Base-by-base conservation (phyloP, 1,140 invertebrate species). In the Diachasma alloeum region DNA sequence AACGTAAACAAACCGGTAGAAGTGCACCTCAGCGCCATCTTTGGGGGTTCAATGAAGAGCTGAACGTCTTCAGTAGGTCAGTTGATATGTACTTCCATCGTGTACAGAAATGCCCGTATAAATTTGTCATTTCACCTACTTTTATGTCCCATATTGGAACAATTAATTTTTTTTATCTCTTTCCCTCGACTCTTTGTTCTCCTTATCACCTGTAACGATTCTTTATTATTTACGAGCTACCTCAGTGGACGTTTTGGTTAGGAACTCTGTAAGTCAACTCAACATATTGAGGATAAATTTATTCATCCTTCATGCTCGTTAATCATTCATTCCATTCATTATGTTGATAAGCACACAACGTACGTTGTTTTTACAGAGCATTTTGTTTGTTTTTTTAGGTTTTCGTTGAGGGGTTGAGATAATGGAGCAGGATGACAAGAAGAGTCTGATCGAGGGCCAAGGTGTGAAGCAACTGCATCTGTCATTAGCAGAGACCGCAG, bases 381-480 rank as follows among this genome's bases (percentile, higher is more conserved):
- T 10, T 63, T 63, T 24, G 59, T 26, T 63, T 63, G 4, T 31
- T 15, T 15, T 26, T 31, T 63, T 19, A 53, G 17, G 24, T 24
- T 26, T 56, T 24, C 1, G 8, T 26, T 26, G 19, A 63, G 6
- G 59, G 26, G 5, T 56, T 56, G 37, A 5, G 31, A 31, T 17
- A 53, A 69, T 75, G 74, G 66, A 69, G 31, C 46, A 26, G 11
- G 68, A 53, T 22, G 66, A 70, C 3, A 74, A 74, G 46, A 74
- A 48, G 36, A 22, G 10, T 56, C 8, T 68, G 11, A 74, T 66
- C 5, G 44, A 68, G 13, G 66, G 67, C 11, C 74, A 70, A 11
- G 44, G 74, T 56, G 67, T 70, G 11, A 67, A 75, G 26, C 74
- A 75, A 39, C 17, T 75, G 31, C 66, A 69, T 19, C 17, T 70